phyloP scores from a whole-genome alignment of 1,140 invertebrate species.

The Riptortus pedestris region DNA sequence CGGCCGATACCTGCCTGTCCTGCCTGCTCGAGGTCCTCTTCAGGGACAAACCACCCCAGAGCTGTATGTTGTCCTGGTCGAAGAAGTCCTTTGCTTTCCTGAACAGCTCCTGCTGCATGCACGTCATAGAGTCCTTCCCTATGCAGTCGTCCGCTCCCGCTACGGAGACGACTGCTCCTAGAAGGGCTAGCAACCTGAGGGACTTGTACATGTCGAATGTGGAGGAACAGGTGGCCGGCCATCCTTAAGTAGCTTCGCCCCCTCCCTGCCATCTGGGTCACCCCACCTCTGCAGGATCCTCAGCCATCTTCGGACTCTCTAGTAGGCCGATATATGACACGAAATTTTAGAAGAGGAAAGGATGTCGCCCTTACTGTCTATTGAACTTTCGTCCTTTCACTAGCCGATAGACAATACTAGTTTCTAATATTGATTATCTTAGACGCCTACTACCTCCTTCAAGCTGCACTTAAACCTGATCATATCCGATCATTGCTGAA shows the following conservation, averaged over 20 bases:
- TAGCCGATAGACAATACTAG: no score
- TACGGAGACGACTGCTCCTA: conserved; percentile 33
- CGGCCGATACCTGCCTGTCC: conserved; percentile 35
- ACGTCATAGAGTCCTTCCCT: conserved; percentile 52
- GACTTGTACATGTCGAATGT: neutral
- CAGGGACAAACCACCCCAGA: conserved; percentile 46
- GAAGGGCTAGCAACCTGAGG: neutral
- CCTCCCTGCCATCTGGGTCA: neutral
- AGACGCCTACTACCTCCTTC: no score
- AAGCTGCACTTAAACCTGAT: no score
- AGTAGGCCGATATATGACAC: no score
- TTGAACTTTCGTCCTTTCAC: no score
- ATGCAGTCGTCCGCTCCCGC: conserved; percentile 39
- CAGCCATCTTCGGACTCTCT: no score
- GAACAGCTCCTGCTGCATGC: conserved; percentile 50
- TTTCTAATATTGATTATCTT: no score
- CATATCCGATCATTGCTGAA: no score
- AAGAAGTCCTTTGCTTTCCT: conserved; percentile 50
- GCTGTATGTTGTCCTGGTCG: conserved; percentile 45
- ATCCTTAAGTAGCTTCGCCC: neutral
- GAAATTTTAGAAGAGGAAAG: no score
- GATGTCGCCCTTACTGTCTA: no score
- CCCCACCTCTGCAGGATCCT: neutral
- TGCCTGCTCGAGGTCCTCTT: conserved; percentile 31
- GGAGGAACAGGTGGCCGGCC: neutral